Base-by-base conservation (phyloP, 2,797 vertebrate genomes). In the Sebastes kiyomatsui region DNA sequence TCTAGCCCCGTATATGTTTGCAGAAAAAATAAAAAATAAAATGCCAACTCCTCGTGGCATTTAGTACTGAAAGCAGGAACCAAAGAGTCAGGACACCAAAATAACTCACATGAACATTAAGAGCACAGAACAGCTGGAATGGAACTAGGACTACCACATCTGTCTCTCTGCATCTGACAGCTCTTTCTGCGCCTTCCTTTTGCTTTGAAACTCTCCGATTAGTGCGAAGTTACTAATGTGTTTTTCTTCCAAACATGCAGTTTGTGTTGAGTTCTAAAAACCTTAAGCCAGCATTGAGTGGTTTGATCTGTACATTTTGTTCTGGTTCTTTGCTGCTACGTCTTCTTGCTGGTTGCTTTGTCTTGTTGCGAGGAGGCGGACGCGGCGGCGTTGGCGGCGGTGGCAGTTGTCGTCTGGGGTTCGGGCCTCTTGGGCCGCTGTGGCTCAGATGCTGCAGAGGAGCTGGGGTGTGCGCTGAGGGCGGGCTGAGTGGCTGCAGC, bases 341-440 rank as follows among this genome's bases (percentile, higher is more conserved):
- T 97, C 94, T 96, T 97, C 94, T 95, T 97, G 83, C 89, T 87
- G 73, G 88, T 87, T 83, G 93, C 88, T 95, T 96, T 96, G 84
- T 96, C 95, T 35, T 95, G 95, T 82, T 91, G 93, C 0, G 80
- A 66, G 52, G 92, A 70, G 70, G 87, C 7, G 49, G 88, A n/a
- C 10, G 1, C 18, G 6, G 74, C 38, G 30, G 72, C 9, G 38
- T 42, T 42, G 38, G 38, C 1, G 38, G 14, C 38, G 38, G 11
- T 66, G 60, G 60, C 54, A 3, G 65, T 28, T 2, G 67, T 14
- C 0, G 56, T 7, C 68, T 68, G 88, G 22, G 85, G 75, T 16
- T 96, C 95, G 75, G 93, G 92, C 87, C 88, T 88, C 93, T 92
- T 90, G 72, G 14, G 14, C 38, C 88, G 90, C 78, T 94, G 93